These are phyloP conservation scores for Hirundichthys speculiger DNA, from an alignment of 2,113 vertebrate genomes.

Conservation along the genomic window DNA sequence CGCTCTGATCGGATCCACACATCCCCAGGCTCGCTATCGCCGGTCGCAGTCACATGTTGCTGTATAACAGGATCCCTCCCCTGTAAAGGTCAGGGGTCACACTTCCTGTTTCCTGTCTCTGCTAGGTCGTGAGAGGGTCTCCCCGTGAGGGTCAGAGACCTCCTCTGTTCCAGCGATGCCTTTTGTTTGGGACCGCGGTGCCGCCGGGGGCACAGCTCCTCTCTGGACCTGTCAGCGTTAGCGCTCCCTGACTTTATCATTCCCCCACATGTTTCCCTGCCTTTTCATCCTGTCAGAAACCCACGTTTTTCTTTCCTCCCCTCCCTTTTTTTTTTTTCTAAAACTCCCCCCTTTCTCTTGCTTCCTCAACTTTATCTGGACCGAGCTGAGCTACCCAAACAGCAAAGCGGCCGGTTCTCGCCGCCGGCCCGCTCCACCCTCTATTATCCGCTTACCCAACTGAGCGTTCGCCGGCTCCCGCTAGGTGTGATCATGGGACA, in stretches of 20 bases:
- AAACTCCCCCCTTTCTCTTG: background rate
- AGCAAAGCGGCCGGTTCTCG: too few relatives aligned
- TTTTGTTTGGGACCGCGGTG: constrained; percentile 66
- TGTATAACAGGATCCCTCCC: constrained; percentile 58
- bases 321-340: background rate
- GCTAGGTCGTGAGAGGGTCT: constrained; percentile 80
- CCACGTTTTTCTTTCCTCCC: too few relatives aligned
- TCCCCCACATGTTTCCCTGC: constrained; percentile 8
- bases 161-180: constrained; percentile 67
- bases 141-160: constrained; percentile 70
- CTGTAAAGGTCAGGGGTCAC: constrained; percentile 72
- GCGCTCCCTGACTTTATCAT: constrained; percentile 43
- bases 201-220: too few relatives aligned
- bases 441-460: background rate
- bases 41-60: too few relatives aligned
- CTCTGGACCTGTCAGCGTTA: constrained; percentile 59
- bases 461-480: too few relatives aligned
- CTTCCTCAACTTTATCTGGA: too few relatives aligned
- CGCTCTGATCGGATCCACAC: constrained; percentile 25
- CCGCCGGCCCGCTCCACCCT: background rate
- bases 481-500: constrained; percentile 68
- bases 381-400: too few relatives aligned
- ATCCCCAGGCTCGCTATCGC: constrained; percentile 63
- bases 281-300: constrained; percentile 21
- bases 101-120: constrained; percentile 85